Conservation (phyloP, 2,113 vertebrate species). For the Oreochromis aureus region DNA sequence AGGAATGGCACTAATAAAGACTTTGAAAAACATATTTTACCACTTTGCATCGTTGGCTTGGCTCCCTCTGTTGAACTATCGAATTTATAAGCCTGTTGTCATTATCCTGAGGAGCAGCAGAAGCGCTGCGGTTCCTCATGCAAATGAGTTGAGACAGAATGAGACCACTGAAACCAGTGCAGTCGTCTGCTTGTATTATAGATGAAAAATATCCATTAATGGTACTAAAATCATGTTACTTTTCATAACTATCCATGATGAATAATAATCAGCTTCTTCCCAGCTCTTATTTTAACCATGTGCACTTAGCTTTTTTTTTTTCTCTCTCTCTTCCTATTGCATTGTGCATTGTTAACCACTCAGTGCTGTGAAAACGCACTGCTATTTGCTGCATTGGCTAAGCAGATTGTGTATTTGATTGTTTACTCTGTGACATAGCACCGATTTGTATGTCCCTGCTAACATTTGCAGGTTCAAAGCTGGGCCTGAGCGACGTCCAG, state of each 20-base stretch:
- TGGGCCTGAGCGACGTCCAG: constrained; percentile 94
- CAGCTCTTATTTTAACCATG: constrained; percentile 43
- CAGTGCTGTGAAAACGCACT: neutral
- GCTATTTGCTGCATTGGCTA: neutral
- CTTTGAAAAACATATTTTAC: neutral
- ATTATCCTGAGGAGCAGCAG: neutral
- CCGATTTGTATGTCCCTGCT: neutral
- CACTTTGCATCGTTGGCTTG: neutral
- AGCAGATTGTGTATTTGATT: neutral
- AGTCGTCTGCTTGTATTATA: neutral
- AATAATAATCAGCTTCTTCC: neutral
- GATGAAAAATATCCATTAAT: neutral
- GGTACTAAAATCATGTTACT: neutral
- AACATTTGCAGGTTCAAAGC: constrained; percentile 82
- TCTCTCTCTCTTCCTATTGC: neutral
- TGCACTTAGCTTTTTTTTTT: neutral
- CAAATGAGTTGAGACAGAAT: constrained; percentile 13
- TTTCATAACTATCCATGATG: neutral
- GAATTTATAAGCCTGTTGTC: neutral
- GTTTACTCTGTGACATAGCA: neutral
- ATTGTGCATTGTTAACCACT: neutral
- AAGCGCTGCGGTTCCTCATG: neutral
- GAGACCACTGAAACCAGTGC: neutral
- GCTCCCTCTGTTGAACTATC: neutral
- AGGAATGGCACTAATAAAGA: neutral